Base-by-base conservation (phyloP, 2,888 invertebrate species). In the Hemistola chrysoprasaria region DNA sequence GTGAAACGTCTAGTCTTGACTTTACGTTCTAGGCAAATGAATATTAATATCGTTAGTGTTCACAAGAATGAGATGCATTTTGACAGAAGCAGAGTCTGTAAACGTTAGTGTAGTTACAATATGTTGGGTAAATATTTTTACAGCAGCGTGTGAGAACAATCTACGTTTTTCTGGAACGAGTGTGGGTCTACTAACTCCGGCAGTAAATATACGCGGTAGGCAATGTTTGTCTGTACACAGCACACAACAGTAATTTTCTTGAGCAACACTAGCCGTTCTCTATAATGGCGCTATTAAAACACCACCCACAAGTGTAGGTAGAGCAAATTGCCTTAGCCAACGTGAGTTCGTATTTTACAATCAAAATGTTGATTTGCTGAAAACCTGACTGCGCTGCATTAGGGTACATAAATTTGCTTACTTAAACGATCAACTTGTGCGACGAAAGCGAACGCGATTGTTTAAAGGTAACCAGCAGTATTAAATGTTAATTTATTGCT, bases 261-360 rank as follows among this genome's bases (percentile, higher is more conserved):
- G 69, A 66, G 82, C 78, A 85, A 84, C 76, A 67, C 69, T 75
- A 67, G 66, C 71, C 73, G 66, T 71, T 76, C 75, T 76, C 75
- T 71, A 75, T 84, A 83, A 86, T 83, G 69, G 78, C 68, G 65
- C 77, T 75, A 85, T 85, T 85, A 84, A 84, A 84, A 81, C 77
- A 71, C 80, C 82, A 81, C 86, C 87, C 85, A 86, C 86, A 75
- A 78, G 77, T 76, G 74, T 73, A 65, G 68, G 50, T 48, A 42
- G 44, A 47, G 44, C 50, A 83, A 85, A 83, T 84, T 84, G 82
- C 82, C 78, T 79, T 78, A 72, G 74, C 78, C 72, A 76, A 78
- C 79, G 78, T 76, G 72, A 75, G 72, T 73, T 65, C 73, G 78
- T 78, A 81, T 79, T 55, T 55, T 55, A 84, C 83, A 83, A 85